These are phyloP conservation scores for Eupithecia centaureata DNA, from an alignment of 2,888 invertebrate genomes.

Conservation along the genomic window DNA sequence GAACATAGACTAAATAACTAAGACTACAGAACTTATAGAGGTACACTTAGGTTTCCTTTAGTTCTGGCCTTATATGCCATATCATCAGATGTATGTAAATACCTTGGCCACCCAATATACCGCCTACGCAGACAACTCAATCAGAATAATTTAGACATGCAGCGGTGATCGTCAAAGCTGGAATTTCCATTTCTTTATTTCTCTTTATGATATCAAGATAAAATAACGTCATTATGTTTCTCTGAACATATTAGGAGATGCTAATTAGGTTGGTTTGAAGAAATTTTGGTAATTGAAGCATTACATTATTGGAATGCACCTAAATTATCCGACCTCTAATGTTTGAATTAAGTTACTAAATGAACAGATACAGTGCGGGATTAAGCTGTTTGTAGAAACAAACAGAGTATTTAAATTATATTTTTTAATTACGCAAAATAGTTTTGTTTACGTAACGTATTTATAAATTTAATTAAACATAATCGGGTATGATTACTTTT, in stretches of 20 bases:
- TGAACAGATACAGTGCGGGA: not conserved
- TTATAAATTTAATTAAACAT: too few species aligned
- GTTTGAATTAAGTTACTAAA: not conserved
- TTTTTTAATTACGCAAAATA: too few species aligned
- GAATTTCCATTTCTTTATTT: constrained; percentile 33
- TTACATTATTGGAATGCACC: not conserved
- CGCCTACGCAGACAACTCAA: constrained; percentile 26
- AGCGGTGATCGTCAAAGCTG: constrained; percentile 26
- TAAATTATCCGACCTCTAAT: not conserved
- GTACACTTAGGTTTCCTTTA: not conserved
- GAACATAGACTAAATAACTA: too few species aligned
- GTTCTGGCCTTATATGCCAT: constrained; percentile 9
- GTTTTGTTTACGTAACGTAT: too few species aligned
- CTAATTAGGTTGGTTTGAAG: constrained; percentile 27
- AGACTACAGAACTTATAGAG: too few species aligned
- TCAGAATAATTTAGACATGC: constrained; percentile 36
- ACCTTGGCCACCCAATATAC: constrained; percentile 26
- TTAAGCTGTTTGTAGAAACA: not conserved
- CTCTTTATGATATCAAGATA: constrained; percentile 28
- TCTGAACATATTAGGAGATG: constrained; percentile 30
- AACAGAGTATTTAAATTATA: too few species aligned
- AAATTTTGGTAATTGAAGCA: constrained; percentile 14
- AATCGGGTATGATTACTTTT: too few species aligned
- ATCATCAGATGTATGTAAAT: constrained; percentile 10
- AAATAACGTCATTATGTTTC: constrained; percentile 32